Percentiles rank a stretch among this genome's conserved stretches.
Conservation (phyloP, 2,888 invertebrate species). For the Amiota minor region DNA sequence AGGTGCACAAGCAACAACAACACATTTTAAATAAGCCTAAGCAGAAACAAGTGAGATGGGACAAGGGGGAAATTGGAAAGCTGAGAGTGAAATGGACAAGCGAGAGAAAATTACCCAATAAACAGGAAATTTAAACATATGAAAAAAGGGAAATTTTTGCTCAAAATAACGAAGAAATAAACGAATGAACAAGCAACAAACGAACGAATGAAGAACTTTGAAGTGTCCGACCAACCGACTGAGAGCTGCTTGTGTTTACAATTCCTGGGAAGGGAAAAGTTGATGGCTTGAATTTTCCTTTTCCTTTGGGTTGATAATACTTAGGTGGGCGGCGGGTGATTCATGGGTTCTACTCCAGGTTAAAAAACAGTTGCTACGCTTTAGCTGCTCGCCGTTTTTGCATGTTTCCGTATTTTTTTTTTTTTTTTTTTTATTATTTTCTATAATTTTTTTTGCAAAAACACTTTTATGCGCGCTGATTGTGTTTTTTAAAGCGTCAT, state of each 20-base stretch:
- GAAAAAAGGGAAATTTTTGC: neutral
- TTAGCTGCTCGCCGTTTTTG: too few species aligned
- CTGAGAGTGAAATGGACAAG: neutral
- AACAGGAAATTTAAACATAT: neutral
- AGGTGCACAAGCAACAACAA: neutral
- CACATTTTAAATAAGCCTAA: neutral
- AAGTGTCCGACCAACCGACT: too few species aligned
- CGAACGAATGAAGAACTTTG: too few species aligned
- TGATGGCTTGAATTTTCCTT: too few species aligned
- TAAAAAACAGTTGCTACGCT: too few species aligned
- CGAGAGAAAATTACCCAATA: neutral
- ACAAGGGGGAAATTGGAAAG: neutral
- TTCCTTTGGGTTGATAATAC: too few species aligned
- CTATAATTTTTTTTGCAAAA: conserved; percentile 35
- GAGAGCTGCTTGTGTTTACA: too few species aligned
- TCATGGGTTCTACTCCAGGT: too few species aligned
- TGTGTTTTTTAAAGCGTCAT: conserved; percentile 52
- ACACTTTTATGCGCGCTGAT: conserved; percentile 60
- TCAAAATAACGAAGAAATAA: neutral
- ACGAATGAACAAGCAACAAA: too few species aligned
- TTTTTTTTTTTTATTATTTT: conserved; percentile 10
- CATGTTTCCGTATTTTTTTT: neutral
- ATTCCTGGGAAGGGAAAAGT: too few species aligned
- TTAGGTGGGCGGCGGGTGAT: too few species aligned
- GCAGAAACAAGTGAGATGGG: neutral